These are phyloP conservation scores for Papilio xuthus DNA, from an alignment of 1,140 invertebrate species.

Conservation along the genomic window DNA sequence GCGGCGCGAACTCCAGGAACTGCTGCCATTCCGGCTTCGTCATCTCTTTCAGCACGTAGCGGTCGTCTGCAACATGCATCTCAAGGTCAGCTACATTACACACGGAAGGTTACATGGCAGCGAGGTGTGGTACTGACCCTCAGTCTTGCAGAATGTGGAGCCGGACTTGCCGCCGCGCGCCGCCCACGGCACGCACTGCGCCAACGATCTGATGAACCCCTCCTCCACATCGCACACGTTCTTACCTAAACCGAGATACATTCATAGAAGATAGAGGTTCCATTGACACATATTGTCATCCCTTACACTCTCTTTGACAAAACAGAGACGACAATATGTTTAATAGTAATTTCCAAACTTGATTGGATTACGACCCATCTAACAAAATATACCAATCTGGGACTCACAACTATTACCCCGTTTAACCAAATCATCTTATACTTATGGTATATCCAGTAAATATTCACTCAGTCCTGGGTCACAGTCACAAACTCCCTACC, in stretches of 20 bases:
- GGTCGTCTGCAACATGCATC: constrained; percentile 88
- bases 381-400: too few relatives aligned
- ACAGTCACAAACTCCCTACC: not conserved
- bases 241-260: constrained; percentile 44
- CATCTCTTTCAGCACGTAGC: constrained; percentile 99
- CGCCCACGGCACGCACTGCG: constrained; percentile 95
- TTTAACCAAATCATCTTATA: too few relatives aligned
- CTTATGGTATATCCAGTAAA: too few relatives aligned
- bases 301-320: not conserved
- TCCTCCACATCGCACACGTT: constrained; percentile 73
- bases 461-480: too few relatives aligned
- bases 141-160: constrained; percentile 96
- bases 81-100: too few relatives aligned
- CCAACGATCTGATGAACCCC: constrained; percentile 91
- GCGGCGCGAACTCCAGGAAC: constrained; percentile 96
- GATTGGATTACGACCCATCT: too few relatives aligned
- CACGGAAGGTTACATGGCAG: too few relatives aligned
- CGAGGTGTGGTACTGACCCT: constrained; percentile 81
- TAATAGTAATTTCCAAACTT: too few relatives aligned
- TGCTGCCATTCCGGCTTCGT: constrained; percentile 94
- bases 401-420: too few relatives aligned
- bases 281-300: not conserved
- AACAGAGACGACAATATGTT: not conserved
- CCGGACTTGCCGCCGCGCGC: constrained; percentile 98
- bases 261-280: too few relatives aligned